phyloP scores from a whole-genome alignment of 2,888 invertebrate genomes.

The Macrophya annulata region DNA sequence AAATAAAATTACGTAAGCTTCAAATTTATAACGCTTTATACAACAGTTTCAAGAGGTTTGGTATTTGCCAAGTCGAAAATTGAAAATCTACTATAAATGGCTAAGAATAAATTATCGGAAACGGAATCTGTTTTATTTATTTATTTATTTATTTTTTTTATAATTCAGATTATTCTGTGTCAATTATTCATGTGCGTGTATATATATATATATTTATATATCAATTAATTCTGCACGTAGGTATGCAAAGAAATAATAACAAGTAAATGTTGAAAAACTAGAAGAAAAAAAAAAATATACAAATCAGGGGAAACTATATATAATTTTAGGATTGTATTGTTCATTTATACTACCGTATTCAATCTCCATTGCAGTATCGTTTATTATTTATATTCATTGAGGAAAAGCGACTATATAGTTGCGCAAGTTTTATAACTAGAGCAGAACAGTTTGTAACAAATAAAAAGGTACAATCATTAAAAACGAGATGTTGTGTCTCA shows the following conservation, averaged over 20 bases:
- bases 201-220: too few relatives aligned
- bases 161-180: too few relatives aligned
- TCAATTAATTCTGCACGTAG: too few relatives aligned
- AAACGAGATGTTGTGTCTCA: neutral
- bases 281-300: neutral
- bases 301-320: neutral
- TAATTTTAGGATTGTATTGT: neutral
- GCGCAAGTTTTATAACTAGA: constrained; percentile 28
- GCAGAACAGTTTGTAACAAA: constrained; percentile 28
- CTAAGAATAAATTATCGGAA: neutral
- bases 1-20: constrained; percentile 39
- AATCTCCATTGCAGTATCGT: neutral
- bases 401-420: neutral
- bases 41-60: neutral
- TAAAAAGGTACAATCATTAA: neutral
- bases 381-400: neutral
- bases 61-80: neutral
- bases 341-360: neutral
- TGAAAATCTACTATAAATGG: neutral
- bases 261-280: neutral
- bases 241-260: too few relatives aligned
- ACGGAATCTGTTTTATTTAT: neutral
- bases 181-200: too few relatives aligned
- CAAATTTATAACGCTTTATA: neutral
- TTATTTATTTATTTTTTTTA: too few relatives aligned